phyloP scores from a whole-genome alignment of 2,797 vertebrate genomes.

The Acanthopagrus latus region DNA sequence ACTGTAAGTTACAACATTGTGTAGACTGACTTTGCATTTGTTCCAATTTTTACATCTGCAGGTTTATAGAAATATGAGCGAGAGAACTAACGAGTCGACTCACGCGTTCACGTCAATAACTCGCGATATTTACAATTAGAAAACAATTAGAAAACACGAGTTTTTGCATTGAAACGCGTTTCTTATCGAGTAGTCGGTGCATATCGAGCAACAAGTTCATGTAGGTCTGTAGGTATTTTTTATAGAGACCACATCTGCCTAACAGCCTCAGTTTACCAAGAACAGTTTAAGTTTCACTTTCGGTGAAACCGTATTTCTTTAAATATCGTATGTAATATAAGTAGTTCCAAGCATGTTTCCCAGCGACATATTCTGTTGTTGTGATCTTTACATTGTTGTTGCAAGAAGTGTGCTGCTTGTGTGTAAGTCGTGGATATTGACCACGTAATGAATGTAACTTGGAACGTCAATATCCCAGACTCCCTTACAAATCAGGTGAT shows the following conservation, averaged over 20 bases:
- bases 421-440: too few species aligned
- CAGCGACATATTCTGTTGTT: too few species aligned
- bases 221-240: neutral
- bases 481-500: too few species aligned
- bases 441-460: too few species aligned
- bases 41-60: neutral
- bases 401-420: too few species aligned
- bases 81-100: neutral
- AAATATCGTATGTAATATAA: too few species aligned
- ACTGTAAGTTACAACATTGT: constrained; percentile 1
- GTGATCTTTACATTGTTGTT: too few species aligned
- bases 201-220: neutral
- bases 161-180: neutral
- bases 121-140: neutral
- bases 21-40: accelerated
- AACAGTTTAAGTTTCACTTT: neutral
- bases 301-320: neutral
- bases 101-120: too few species aligned
- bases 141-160: accelerated
- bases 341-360: too few species aligned
- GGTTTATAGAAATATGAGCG: neutral
- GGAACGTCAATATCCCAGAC: too few species aligned
- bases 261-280: too few species aligned
- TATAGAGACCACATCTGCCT: neutral
- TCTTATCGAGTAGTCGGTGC: too few species aligned